phyloP scores from a whole-genome alignment of 1,140 invertebrate genomes.

The Pseudomyrmex flavicornis region DNA sequence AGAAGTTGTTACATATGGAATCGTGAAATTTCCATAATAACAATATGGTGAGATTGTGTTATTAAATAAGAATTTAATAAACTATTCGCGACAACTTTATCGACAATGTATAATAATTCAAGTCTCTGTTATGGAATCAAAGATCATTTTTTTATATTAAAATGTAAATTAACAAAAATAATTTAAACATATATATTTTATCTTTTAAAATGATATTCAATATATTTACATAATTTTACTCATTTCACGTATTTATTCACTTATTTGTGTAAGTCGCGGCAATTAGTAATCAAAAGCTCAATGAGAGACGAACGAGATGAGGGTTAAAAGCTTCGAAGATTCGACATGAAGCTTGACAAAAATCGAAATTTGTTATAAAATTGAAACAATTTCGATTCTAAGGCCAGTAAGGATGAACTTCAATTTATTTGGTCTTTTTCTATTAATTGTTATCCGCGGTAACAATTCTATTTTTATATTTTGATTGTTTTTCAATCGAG shows the following conservation, averaged over 20 bases:
- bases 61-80: background rate
- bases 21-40: too few relatives aligned
- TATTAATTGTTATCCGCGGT: background rate
- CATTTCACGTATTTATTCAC: too few relatives aligned
- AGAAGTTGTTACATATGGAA: background rate
- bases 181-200: too few relatives aligned
- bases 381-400: conserved; percentile 11
- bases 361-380: conserved; percentile 31
- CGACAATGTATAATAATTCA: background rate
- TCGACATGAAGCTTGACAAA: background rate
- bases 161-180: too few relatives aligned
- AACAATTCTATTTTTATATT: conserved; percentile 32
- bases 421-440: conserved; percentile 41
- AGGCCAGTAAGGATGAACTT: conserved; percentile 1
- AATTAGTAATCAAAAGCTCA: background rate
- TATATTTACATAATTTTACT: too few relatives aligned
- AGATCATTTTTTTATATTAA: too few relatives aligned
- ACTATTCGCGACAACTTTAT: background rate
- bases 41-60: background rate
- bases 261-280: too few relatives aligned
- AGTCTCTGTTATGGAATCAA: too few relatives aligned
- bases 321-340: background rate
- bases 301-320: background rate
- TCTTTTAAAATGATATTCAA: too few relatives aligned
- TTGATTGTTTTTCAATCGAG: conserved; percentile 34